A percentile compares a stretch with the other conserved stretches of the same genome.
Evolutionary conservation across 2,797 vertebrate species (phyloP).

Genomic region (Artibeus jamaicensis): DNA sequence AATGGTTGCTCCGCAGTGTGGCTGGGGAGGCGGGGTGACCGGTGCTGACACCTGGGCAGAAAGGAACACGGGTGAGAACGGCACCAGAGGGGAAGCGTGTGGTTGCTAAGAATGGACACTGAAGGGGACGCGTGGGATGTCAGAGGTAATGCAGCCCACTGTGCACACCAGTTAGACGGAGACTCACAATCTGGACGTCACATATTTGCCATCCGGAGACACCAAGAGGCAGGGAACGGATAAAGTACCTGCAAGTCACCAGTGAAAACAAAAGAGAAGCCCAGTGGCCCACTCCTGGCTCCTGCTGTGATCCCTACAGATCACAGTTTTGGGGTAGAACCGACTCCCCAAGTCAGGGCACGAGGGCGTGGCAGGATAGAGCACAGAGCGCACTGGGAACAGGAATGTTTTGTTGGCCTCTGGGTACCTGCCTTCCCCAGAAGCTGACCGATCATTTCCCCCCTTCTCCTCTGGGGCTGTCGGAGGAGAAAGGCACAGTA

Average conservation of each 20-base stretch:
- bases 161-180: background rate
- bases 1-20: background rate
- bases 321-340: background rate
- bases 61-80: background rate
- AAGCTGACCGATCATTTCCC: background rate
- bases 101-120: background rate
- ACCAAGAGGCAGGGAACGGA: background rate
- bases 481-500: background rate
- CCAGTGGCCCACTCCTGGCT: background rate
- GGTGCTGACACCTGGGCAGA: slow-evolving; percentile 59
- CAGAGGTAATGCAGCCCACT: background rate
- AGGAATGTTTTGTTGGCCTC: background rate
- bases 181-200: background rate
- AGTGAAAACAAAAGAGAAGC: background rate
- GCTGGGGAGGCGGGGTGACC: slow-evolving; percentile 62
- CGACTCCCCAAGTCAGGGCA: background rate
- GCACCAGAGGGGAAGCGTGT: background rate
- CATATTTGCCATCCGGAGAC: background rate
- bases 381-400: background rate
- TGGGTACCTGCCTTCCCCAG: background rate
- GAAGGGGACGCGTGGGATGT: accelerated
- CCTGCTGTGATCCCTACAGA: background rate
- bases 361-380: background rate
- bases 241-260: background rate
- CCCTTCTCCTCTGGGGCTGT: background rate